A percentile compares a stretch with the other conserved stretches of the same genome.
Conservation (phyloP, 2,797 vertebrate species). For the Halcyon leucocephala region DNA sequence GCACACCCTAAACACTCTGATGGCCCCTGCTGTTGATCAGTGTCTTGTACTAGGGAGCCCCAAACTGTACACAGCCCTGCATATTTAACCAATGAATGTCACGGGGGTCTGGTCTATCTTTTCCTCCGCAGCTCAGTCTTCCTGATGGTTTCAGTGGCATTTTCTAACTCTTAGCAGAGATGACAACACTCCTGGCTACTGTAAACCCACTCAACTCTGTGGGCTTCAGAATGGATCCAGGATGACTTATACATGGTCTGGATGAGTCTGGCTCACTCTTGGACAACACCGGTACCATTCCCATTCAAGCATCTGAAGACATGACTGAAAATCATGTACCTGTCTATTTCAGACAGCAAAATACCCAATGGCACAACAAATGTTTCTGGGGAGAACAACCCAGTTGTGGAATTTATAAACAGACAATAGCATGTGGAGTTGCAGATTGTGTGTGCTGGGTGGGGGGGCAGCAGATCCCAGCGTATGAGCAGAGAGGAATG, state of each 20-base stretch:
- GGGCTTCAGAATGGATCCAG: not conserved
- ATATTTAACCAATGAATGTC: not conserved
- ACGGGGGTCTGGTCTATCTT: not conserved
- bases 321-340: not conserved
- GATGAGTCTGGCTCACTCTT: not conserved
- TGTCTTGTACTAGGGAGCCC: not conserved
- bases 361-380: not conserved
- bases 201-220: not conserved
- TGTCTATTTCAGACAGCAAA: not conserved
- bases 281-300: not conserved
- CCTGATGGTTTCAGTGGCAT: not conserved
- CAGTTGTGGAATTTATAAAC: not conserved
- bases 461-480: not conserved
- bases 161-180: not conserved
- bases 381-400: not conserved
- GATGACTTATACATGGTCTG: not conserved
- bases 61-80: not conserved
- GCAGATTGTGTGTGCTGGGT: not conserved
- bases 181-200: not conserved
- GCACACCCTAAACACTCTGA: not conserved
- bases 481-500: not conserved
- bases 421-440: not conserved
- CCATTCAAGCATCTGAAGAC: not conserved
- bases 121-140: not conserved
- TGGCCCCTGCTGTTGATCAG: not conserved